Conservation (phyloP, 2,888 invertebrate genomes). For the Branchinecta sandiegonensis region DNA sequence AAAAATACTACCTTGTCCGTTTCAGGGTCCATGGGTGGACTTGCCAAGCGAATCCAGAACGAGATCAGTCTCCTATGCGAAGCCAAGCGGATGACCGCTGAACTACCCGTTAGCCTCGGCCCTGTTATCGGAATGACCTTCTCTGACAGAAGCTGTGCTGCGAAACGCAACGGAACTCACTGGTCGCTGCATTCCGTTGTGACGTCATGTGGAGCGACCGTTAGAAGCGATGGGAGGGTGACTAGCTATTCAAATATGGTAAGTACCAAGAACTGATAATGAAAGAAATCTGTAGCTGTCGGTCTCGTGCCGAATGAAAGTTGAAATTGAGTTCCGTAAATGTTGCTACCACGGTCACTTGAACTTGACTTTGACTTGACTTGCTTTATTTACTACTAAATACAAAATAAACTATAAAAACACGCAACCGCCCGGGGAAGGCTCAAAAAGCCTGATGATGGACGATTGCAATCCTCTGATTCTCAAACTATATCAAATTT, state of each 20-base stretch:
- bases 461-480: no score
- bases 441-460: no score
- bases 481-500: no score
- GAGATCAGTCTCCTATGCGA: constrained; percentile 28
- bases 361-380: no score
- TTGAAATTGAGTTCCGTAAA: no score
- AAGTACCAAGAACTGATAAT: constrained; percentile 25
- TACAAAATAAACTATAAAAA: no score
- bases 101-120: constrained; percentile 28
- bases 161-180: constrained; percentile 32
- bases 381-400: no score
- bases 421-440: no score
- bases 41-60: constrained; percentile 29
- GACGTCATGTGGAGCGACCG: constrained; percentile 31
- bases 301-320: no score
- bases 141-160: constrained; percentile 27
- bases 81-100: constrained; percentile 27
- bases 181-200: constrained; percentile 31
- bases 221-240: constrained; percentile 28
- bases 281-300: no score
- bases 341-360: no score
- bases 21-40: background rate
- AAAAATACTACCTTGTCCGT: no score
- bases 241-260: constrained; percentile 31
- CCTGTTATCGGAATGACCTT: constrained; percentile 27